These are phyloP conservation scores for Neopelma chrysocephalum DNA, from an alignment of 2,797 vertebrate species.

Conservation along the genomic window DNA sequence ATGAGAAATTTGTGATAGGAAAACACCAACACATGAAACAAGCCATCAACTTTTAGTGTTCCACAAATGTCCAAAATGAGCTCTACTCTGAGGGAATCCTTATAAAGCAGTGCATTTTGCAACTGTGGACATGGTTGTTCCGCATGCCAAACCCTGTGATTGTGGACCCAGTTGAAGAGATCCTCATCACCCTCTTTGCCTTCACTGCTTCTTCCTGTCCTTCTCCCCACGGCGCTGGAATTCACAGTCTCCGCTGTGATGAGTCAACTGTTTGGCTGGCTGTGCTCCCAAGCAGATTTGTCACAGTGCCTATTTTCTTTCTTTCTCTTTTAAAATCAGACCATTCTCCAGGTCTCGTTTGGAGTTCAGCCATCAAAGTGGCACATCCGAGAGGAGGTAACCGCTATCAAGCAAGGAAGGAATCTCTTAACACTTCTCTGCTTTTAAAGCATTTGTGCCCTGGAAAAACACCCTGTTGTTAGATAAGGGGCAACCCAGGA, in stretches of 20 bases:
- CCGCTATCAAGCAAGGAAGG: slow-evolving; percentile 17
- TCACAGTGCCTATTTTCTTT: neutral
- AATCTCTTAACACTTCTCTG: slow-evolving; percentile 44
- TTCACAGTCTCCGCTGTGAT: neutral
- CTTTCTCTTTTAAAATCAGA: neutral
- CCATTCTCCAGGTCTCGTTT: neutral
- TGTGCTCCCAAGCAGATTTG: neutral
- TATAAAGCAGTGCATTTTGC: neutral
- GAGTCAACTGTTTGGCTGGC: slow-evolving; percentile 22
- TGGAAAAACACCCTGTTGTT: slow-evolving; percentile 26
- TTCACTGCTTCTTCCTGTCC: neutral
- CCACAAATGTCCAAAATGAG: neutral
- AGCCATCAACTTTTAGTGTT: neutral
- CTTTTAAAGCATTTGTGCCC: slow-evolving; percentile 10
- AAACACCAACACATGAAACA: neutral
- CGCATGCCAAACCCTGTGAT: neutral
- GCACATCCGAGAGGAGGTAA: neutral
- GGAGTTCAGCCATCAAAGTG: neutral
- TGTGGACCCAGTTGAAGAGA: rapidly evolving
- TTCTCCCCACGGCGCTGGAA: neutral
- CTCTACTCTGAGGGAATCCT: neutral
- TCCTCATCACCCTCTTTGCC: neutral
- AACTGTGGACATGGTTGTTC: neutral
- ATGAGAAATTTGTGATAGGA: neutral
- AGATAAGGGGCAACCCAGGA: slow-evolving; percentile 26